Conservation (phyloP, 2,888 invertebrate species). For the Tipula unca region DNA sequence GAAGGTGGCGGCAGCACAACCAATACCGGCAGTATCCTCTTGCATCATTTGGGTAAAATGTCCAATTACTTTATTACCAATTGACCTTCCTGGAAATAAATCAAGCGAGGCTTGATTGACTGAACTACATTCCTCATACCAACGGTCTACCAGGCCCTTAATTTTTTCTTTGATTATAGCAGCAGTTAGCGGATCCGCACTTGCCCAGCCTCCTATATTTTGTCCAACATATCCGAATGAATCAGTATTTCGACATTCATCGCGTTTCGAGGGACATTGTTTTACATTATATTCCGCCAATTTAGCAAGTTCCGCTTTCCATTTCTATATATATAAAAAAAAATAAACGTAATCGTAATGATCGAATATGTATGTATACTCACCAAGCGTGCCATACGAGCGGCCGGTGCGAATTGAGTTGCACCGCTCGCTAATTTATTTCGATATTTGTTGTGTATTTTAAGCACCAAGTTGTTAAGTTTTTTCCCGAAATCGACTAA, state of each 20-base stretch:
- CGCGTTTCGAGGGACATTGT: constrained; percentile 21
- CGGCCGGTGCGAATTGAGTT: not conserved
- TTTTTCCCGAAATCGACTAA: not conserved
- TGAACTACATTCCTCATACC: not conserved
- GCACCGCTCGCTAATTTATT: not conserved
- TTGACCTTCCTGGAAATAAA: not conserved
- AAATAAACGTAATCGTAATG: not conserved
- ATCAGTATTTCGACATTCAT: constrained; percentile 21
- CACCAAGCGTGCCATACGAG: not conserved
- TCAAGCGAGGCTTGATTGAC: not conserved
- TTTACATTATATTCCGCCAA: constrained; percentile 19
- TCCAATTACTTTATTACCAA: constrained; percentile 20
- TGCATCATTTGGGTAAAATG: constrained; percentile 23
- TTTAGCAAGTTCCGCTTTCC: constrained; percentile 20
- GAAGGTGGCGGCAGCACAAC: constrained; percentile 21
- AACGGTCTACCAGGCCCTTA: not conserved
- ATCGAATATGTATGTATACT: not conserved
- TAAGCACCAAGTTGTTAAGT: not conserved
- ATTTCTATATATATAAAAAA: not conserved
- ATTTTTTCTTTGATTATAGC: not conserved
- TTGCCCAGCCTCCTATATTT: not conserved
- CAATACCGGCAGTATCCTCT: constrained; percentile 21
- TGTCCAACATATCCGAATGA: constrained; percentile 21
- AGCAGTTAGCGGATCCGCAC: too few species aligned
- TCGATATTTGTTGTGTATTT: not conserved